phyloP scores from a whole-genome alignment of 1,140 invertebrate species.

The Augochlora pura region DNA sequence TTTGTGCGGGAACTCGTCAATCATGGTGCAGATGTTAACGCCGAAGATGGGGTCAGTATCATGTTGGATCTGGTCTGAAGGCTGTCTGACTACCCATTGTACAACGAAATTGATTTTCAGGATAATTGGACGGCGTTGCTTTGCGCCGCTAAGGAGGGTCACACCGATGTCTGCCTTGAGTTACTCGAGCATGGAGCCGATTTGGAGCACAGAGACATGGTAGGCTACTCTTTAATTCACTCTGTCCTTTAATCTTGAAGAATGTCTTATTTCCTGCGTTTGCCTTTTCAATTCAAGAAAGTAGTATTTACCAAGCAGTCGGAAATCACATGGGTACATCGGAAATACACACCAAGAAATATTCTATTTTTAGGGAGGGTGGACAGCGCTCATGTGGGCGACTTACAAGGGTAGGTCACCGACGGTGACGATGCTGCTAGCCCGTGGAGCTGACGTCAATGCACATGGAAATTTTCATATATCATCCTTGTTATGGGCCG shows the following conservation, averaged over 20 bases:
- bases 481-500: constrained; percentile 95
- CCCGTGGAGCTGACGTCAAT: constrained; percentile 95
- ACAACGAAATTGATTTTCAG: constrained; percentile 68
- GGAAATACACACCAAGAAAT: neutral
- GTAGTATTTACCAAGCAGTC: neutral
- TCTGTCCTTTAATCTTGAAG: no score
- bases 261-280: neutral
- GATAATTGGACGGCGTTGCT: constrained; percentile 96
- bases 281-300: neutral
- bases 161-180: constrained; percentile 89
- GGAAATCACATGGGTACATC: neutral
- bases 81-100: neutral
- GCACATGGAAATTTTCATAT: constrained; percentile 98
- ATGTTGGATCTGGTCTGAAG: neutral
- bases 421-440: constrained; percentile 90
- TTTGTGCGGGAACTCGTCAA: constrained; percentile 92
- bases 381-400: constrained; percentile 99
- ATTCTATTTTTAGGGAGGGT: constrained; percentile 88
- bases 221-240: constrained; percentile 73
- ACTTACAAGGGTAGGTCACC: constrained; percentile 94
- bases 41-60: constrained; percentile 88
- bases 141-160: constrained; percentile 94
- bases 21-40: constrained; percentile 93
- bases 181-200: constrained; percentile 92
- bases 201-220: constrained; percentile 96